phyloP scores from a whole-genome alignment of 2,888 invertebrate genomes.

The Nomada lathburiana region DNA sequence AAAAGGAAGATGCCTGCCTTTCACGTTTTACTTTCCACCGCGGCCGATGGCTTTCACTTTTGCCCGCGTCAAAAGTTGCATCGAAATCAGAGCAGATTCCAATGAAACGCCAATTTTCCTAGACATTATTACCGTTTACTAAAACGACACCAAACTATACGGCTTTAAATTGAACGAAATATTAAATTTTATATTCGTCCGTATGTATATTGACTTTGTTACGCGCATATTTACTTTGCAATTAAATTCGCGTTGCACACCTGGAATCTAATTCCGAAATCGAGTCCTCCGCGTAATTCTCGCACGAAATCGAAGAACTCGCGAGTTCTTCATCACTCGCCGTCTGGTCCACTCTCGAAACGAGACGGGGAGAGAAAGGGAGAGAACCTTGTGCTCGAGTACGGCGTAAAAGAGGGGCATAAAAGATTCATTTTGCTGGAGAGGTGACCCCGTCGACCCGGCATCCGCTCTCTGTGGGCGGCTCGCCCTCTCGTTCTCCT shows the following conservation, averaged over 20 bases:
- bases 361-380: constrained; percentile 29
- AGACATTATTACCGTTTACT: no score
- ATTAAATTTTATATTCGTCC: no score
- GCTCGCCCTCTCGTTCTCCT: constrained; percentile 38
- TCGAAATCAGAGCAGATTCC: background rate
- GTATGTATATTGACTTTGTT: background rate
- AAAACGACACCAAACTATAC: no score
- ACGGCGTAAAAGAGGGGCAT: constrained; percentile 66
- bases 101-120: no score
- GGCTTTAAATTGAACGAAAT: no score
- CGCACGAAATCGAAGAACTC: constrained; percentile 23
- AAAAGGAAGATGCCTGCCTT: constrained; percentile 56
- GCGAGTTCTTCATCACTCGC: constrained; percentile 40
- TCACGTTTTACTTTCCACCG: constrained; percentile 17
- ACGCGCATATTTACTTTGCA: no score
- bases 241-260: no score
- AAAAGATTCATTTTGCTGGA: constrained; percentile 73
- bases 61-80: background rate
- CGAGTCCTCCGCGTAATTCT: background rate
- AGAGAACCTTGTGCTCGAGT: constrained; percentile 35
- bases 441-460: constrained; percentile 76
- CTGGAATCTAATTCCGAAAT: background rate
- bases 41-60: constrained; percentile 16
- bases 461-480: constrained; percentile 76
- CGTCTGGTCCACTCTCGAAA: constrained; percentile 22